Evolutionary conservation across 1,140 invertebrate species (phyloP).

Genomic region (Ceratina australensis): DNA sequence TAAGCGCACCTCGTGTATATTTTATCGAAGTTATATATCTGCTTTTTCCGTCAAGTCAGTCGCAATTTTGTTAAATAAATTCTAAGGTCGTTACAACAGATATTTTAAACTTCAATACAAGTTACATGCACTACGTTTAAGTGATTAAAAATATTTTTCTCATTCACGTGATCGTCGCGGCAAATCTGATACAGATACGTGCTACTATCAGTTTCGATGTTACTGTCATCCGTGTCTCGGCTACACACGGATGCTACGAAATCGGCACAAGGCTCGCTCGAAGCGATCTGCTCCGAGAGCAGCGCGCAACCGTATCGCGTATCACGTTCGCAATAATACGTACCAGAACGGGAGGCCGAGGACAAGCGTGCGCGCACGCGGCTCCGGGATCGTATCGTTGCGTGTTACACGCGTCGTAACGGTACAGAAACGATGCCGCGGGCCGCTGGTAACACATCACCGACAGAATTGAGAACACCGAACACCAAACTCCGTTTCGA

Average conservation of each 20-base stretch:
- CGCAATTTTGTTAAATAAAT: too few species aligned
- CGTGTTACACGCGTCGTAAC: conserved; percentile 4
- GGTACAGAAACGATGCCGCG: background rate
- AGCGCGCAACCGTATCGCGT: background rate
- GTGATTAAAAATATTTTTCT: too few species aligned
- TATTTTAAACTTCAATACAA: too few species aligned
- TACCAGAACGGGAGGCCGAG: background rate
- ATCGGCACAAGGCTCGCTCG: background rate
- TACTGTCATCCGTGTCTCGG: background rate
- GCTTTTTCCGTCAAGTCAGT: too few species aligned
- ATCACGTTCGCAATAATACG: background rate
- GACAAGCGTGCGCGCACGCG: background rate
- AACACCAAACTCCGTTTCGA: background rate
- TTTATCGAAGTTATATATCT: too few species aligned
- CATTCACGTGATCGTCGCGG: too few species aligned
- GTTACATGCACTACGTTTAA: too few species aligned
- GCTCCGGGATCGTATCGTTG: conserved; percentile 1
- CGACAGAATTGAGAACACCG: background rate
- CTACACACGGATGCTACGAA: background rate
- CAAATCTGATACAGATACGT: too few species aligned
- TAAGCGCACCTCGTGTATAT: too few species aligned
- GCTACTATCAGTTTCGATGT: too few species aligned
- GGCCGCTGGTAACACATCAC: background rate
- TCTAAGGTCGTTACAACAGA: too few species aligned
- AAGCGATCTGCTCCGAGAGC: background rate